Evolutionary conservation across 2,113 vertebrate genomes (phyloP).

Genomic region (Macroglossus sobrinus): DNA sequence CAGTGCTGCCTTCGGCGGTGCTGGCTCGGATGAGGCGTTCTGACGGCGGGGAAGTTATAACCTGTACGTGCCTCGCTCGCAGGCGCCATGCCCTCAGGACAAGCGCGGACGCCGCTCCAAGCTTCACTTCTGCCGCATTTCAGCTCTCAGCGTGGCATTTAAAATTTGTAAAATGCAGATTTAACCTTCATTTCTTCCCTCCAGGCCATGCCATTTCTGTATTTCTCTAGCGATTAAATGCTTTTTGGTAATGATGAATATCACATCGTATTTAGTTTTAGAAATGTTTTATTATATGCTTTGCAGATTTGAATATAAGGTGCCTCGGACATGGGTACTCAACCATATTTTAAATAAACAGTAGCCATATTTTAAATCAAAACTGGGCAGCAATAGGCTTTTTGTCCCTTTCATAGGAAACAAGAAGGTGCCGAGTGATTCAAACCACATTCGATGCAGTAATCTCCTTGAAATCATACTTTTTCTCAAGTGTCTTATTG

Average conservation of each 20-base stretch:
- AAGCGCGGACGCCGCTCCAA: not conserved
- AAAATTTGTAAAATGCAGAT: slow-evolving; percentile 24
- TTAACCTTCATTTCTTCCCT: slow-evolving; percentile 26
- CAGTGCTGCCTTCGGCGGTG: not conserved
- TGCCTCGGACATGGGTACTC: not conserved
- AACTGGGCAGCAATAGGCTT: not conserved
- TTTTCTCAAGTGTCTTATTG: not conserved
- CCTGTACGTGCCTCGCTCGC: not conserved
- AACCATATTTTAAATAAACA: slow-evolving; percentile 24
- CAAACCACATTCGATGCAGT: not conserved
- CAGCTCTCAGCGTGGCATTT: not conserved
- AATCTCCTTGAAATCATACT: not conserved
- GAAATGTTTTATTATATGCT: not conserved
- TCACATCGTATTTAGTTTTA: not conserved
- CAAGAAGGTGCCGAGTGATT: slow-evolving; percentile 28
- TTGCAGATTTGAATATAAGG: not conserved
- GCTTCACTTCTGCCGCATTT: slow-evolving; percentile 42
- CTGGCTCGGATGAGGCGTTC: not conserved
- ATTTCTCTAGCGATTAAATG: not conserved
- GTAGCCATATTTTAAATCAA: slow-evolving; percentile 7
- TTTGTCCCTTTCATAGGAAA: not conserved
- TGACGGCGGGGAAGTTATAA: not conserved
- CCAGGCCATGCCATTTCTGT: not conserved
- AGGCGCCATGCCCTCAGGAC: not conserved
- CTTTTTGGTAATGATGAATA: slow-evolving; percentile 34